Conservation (phyloP, 2,113 vertebrate species). For the Chroicocephalus ridibundus region DNA sequence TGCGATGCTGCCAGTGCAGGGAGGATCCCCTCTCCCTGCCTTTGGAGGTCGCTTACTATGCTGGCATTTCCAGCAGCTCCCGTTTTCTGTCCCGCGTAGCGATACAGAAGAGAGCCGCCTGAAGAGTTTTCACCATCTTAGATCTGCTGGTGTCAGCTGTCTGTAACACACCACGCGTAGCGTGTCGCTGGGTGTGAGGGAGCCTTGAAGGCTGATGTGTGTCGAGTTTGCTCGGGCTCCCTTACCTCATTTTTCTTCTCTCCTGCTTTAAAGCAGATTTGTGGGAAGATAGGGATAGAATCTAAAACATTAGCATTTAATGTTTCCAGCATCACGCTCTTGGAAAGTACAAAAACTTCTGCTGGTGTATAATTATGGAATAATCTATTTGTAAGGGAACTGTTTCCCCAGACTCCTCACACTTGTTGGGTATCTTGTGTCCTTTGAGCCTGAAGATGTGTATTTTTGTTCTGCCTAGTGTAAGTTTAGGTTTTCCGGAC, state of each 20-base stretch:
- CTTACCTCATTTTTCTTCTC: background rate
- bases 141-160: background rate
- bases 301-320: background rate
- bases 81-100: background rate
- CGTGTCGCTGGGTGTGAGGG: background rate
- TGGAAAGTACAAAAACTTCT: constrained; percentile 12
- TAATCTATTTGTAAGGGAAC: background rate
- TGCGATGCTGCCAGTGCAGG: background rate
- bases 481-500: constrained; percentile 7
- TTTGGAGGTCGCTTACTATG: background rate
- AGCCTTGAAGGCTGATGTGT: background rate
- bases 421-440: background rate
- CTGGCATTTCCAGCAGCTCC: background rate
- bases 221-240: background rate
- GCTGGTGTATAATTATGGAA: background rate
- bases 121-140: background rate
- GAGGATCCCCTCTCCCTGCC: background rate
- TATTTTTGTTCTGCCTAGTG: background rate
- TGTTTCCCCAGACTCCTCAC: background rate
- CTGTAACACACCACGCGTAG: background rate
- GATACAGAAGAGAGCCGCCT: background rate
- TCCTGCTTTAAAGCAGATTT: background rate
- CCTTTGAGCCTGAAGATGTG: background rate
- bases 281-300: background rate
- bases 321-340: background rate